These are phyloP conservation scores for Clarias laeviceps DNA, from an alignment of 2,797 vertebrate genomes.

Conservation along the genomic window DNA sequence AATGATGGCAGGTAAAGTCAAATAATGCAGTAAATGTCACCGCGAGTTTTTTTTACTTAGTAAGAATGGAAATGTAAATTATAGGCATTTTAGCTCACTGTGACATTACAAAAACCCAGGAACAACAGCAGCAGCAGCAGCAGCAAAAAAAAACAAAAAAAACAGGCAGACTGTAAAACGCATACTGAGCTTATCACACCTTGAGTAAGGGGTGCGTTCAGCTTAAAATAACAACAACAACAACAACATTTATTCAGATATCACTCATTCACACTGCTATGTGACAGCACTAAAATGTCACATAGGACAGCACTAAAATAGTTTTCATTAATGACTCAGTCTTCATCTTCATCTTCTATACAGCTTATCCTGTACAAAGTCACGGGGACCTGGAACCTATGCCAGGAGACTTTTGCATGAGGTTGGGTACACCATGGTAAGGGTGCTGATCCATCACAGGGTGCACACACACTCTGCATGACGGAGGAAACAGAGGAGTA, in stretches of 20 bases:
- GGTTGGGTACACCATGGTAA: too few relatives aligned
- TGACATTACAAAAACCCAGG: not conserved
- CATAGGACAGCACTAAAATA: not conserved
- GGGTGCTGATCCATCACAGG: too few relatives aligned
- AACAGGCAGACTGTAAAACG: not conserved
- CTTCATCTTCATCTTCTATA: too few relatives aligned
- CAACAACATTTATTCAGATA: not conserved
- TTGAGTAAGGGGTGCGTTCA: not conserved
- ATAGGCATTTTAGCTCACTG: slow-evolving; percentile 3
- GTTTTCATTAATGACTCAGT: too few relatives aligned
- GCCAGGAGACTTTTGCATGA: too few relatives aligned
- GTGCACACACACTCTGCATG: too few relatives aligned
- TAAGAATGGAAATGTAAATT: not conserved
- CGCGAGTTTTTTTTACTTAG: not conserved
- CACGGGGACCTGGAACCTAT: too few relatives aligned
- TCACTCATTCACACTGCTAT: not conserved
- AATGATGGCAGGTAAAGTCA: slow-evolving; percentile 29
- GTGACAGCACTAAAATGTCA: not conserved
- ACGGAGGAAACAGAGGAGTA: too few relatives aligned
- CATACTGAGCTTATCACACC: not conserved
- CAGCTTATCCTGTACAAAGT: too few relatives aligned
- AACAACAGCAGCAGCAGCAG: too few relatives aligned
- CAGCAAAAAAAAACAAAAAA: not conserved
- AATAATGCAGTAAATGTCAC: slow-evolving; percentile 32
- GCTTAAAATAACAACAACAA: not conserved